Base-by-base conservation (phyloP, 1,140 invertebrate genomes). In the Drosophila novamexicana region DNA sequence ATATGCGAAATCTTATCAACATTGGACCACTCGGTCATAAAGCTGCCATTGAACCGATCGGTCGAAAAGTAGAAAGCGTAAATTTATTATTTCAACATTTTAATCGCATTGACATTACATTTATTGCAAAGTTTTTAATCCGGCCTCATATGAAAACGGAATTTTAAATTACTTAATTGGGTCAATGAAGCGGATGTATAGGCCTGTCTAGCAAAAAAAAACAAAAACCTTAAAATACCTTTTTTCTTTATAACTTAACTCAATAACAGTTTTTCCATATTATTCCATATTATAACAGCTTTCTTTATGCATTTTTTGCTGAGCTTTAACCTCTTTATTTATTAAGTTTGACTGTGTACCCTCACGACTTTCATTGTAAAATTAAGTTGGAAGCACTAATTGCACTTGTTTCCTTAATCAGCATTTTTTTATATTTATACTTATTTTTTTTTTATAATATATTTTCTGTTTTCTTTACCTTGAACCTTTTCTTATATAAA, bases 131-230 rank as follows among this genome's bases (percentile, higher is more conserved):
- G 39, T 10, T 4, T 40, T 8, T 9, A 2, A 40, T 12, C 6
- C 39, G 39, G 39, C 39, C 3, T 9, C 39, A 56, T 29, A 12
- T 40, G 37, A 10, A 56, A 40, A 40, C 22, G 22, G 22, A 10
- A 40, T 29, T 22, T 40, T 7, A 7, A 40, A 18, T 36, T 18
- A 18, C 3, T 29, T 29, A 56, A 56, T 40, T 65, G 40, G 50
- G 63, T 56, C 63, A 65, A 56, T 58, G 54, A 57, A 67, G 37
- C 53, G 64, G 64, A 67, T 39, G 44, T 16, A 16, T 47, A 54
- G 37, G 50, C 29, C 39, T 37, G 10, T 1, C 22, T 16, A 10
- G 7, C 29, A 59, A 59, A 52, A 40, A 32, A 47, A 9, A 57
- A 56, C 6, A 57, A 29, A 29, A 29, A 29, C 22, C 22, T 29